These are phyloP conservation scores for Chunga burmeisteri DNA, from an alignment of 2,113 vertebrate species.

Conservation along the genomic window DNA sequence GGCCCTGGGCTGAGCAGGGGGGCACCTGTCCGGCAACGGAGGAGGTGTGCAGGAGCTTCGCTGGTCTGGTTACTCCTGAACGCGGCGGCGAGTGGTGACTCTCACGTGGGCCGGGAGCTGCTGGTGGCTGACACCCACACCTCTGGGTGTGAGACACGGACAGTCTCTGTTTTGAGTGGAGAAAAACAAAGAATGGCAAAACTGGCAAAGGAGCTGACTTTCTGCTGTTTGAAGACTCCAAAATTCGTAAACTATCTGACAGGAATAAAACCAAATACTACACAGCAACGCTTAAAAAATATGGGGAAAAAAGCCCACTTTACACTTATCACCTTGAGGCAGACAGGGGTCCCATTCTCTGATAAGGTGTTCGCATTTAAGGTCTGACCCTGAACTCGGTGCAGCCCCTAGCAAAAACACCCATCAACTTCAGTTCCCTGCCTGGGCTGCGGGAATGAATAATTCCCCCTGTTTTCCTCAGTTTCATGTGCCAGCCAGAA, in stretches of 20 bases:
- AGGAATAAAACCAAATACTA: background rate
- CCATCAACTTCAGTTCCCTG: background rate
- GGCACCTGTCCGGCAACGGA: background rate
- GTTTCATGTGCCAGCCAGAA: background rate
- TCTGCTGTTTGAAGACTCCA: background rate
- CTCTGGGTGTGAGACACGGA: background rate
- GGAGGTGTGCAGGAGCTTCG: background rate
- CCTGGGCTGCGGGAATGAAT: background rate
- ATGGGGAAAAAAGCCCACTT: accelerated
- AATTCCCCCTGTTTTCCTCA: background rate
- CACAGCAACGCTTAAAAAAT: background rate
- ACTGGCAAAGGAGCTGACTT: background rate
- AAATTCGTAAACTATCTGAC: background rate
- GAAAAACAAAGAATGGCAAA: background rate
- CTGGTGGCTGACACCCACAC: background rate
- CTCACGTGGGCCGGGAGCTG: background rate
- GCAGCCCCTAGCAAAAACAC: background rate
- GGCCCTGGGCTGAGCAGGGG: background rate
- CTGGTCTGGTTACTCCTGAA: background rate
- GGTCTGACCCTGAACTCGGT: background rate
- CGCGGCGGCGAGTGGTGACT: background rate
- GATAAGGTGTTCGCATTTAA: background rate
- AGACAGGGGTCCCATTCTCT: background rate
- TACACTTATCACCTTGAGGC: background rate
- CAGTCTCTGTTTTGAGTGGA: background rate